phyloP scores from a whole-genome alignment of 1,140 invertebrate species.

The Carposina sasakii region DNA sequence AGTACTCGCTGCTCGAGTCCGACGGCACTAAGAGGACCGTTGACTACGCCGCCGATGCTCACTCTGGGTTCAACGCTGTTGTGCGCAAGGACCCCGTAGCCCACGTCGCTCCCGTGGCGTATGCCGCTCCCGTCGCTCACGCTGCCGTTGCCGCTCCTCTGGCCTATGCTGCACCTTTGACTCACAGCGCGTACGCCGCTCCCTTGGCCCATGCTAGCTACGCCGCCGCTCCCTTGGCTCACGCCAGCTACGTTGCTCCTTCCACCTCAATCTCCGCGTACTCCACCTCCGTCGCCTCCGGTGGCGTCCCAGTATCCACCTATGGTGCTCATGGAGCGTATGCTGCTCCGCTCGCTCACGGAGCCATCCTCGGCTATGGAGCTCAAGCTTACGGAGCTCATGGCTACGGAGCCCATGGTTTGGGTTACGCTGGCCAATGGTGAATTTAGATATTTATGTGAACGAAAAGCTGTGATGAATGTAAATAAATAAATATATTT shows the following conservation, averaged over 20 bases:
- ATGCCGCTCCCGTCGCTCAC: constrained; percentile 11
- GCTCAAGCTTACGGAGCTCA: too few relatives aligned
- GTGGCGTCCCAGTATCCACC: too few relatives aligned
- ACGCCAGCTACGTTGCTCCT: constrained; percentile 16
- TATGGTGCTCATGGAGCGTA: constrained; percentile 8
- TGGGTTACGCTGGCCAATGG: neutral
- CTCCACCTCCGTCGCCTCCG: too few relatives aligned
- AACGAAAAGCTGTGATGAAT: too few relatives aligned
- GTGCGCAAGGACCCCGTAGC: constrained; percentile 57
- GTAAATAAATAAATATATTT: too few relatives aligned
- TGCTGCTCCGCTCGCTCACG: constrained; percentile 7
- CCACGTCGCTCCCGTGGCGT: constrained; percentile 3
- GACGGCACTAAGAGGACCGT: constrained; percentile 67
- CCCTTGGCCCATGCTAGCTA: constrained; percentile 30
- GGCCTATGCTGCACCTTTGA: constrained; percentile 19
- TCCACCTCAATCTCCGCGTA: too few relatives aligned
- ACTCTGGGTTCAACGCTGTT: constrained; percentile 68
- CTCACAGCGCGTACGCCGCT: constrained; percentile 20
- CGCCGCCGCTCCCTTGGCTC: constrained; percentile 18
- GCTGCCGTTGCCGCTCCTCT: constrained; percentile 14
- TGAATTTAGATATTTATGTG: too few relatives aligned
- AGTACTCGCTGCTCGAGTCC: constrained; percentile 61
- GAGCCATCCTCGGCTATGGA: neutral
- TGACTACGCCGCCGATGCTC: constrained; percentile 62
- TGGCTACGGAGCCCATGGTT: constrained; percentile 1